A percentile compares a stretch with the other conserved stretches of the same genome.
phyloP scores from a whole-genome alignment of 2,113 vertebrate genomes.

The Pelodiscus sinensis region DNA sequence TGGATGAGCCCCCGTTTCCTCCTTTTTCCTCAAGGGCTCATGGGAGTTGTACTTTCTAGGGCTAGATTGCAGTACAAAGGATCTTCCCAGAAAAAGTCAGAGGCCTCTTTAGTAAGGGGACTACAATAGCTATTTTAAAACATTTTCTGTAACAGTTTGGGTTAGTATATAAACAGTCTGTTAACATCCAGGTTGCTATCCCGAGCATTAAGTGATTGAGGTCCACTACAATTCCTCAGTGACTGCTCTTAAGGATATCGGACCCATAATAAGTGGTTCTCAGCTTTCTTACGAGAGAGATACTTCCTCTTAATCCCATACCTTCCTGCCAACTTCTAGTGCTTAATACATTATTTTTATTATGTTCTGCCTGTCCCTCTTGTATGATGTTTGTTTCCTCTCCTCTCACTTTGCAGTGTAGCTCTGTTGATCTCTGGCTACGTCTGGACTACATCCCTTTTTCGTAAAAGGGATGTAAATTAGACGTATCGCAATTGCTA shows the following conservation, averaged over 20 bases:
- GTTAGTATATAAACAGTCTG: neutral
- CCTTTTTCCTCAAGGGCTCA: no score
- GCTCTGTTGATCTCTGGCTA: neutral
- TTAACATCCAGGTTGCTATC: no score
- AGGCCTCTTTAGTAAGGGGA: no score
- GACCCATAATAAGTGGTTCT: no score
- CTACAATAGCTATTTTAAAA: neutral
- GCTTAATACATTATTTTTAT: neutral
- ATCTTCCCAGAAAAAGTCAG: no score
- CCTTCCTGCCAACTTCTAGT: neutral
- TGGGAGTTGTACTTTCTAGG: no score
- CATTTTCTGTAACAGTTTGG: neutral
- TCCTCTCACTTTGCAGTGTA: neutral
- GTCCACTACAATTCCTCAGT: neutral
- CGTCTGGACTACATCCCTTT: no score
- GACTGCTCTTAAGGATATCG: neutral
- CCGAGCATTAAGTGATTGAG: neutral
- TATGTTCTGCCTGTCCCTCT: neutral
- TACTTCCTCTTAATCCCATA: neutral
- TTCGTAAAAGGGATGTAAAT: no score
- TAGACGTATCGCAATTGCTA: no score
- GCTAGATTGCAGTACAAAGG: no score
- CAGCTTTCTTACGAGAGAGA: accelerated
- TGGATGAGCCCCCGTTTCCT: no score
- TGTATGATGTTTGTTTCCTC: neutral